phyloP scores from a whole-genome alignment of 1,140 invertebrate genomes.

The Coboldia fuscipes region DNA sequence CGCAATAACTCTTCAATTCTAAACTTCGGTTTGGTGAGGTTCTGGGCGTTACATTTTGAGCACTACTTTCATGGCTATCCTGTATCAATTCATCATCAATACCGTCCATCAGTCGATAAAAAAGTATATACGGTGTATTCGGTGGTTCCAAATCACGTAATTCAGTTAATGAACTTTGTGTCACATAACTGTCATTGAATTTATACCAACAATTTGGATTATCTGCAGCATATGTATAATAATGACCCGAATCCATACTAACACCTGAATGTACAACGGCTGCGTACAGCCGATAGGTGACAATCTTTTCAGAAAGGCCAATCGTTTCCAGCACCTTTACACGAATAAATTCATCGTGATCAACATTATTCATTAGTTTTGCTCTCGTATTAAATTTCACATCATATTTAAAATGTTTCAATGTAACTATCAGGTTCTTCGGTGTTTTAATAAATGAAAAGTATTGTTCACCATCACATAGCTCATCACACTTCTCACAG shows the following conservation, averaged over 20 bases:
- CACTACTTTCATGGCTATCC: too few species aligned
- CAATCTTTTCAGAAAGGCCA: constrained; percentile 12
- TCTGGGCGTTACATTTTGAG: too few species aligned
- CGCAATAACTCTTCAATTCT: constrained; percentile 9
- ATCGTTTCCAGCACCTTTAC: constrained; percentile 20
- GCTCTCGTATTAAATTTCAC: constrained; percentile 42
- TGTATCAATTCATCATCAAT: too few species aligned
- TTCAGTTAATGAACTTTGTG: constrained; percentile 31
- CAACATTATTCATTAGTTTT: constrained; percentile 45
- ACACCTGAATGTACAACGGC: constrained; percentile 66
- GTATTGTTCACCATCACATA: constrained; percentile 53
- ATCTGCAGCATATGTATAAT: constrained; percentile 48
- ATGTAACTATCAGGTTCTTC: constrained; percentile 50
- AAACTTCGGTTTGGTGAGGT: too few species aligned
- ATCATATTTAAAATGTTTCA: constrained; percentile 63
- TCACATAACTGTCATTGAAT: constrained; percentile 58
- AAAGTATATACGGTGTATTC: constrained; percentile 64
- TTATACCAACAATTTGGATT: constrained; percentile 48
- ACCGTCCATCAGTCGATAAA: constrained; percentile 31
- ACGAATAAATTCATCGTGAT: constrained; percentile 32
- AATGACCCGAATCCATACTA: constrained; percentile 66
- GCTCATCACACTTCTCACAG: constrained; percentile 48
- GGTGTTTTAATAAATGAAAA: constrained; percentile 50
- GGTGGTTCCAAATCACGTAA: constrained; percentile 38
- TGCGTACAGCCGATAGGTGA: constrained; percentile 48